Conservation (phyloP, 2,888 invertebrate species). For the Stomorhina lunata region DNA sequence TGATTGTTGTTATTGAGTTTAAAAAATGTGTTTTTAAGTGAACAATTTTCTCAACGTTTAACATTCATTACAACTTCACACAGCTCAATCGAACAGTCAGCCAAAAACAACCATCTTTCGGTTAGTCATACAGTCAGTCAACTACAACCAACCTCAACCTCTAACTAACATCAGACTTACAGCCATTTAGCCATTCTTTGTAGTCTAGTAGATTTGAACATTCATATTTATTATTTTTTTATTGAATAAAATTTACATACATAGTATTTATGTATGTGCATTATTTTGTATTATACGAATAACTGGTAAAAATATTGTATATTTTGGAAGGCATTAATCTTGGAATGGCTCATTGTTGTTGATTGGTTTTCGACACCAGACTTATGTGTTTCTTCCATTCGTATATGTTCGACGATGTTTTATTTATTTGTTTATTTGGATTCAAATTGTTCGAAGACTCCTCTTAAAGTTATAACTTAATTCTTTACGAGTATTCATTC, state of each 20-base stretch:
- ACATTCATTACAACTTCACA: conserved; percentile 51
- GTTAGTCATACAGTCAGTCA: not conserved
- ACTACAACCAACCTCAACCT: not conserved
- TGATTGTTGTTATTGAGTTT: conserved; percentile 40
- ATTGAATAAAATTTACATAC: conserved; percentile 40
- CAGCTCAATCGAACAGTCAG: not conserved
- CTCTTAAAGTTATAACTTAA: conserved; percentile 62
- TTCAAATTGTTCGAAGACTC: conserved; percentile 19
- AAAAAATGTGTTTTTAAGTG: conserved; percentile 33
- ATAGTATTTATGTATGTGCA: not conserved
- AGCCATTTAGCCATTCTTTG: not conserved
- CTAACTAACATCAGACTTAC: not conserved
- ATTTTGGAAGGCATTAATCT: conserved; percentile 62
- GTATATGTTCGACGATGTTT: too few species aligned
- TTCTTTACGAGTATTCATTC: conserved; percentile 43
- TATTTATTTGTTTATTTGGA: conserved; percentile 50
- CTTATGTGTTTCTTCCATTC: conserved; percentile 42
- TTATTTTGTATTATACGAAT: not conserved
- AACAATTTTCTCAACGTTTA: conserved; percentile 45
- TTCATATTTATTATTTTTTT: too few species aligned
- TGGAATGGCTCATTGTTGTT: conserved; percentile 62
- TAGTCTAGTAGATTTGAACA: not conserved
- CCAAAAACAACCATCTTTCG: not conserved
- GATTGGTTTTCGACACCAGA: conserved; percentile 63
- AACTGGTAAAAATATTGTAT: not conserved